Evolutionary conservation across 1,140 invertebrate genomes (phyloP).

Genomic region (Eupeodes corollae): DNA sequence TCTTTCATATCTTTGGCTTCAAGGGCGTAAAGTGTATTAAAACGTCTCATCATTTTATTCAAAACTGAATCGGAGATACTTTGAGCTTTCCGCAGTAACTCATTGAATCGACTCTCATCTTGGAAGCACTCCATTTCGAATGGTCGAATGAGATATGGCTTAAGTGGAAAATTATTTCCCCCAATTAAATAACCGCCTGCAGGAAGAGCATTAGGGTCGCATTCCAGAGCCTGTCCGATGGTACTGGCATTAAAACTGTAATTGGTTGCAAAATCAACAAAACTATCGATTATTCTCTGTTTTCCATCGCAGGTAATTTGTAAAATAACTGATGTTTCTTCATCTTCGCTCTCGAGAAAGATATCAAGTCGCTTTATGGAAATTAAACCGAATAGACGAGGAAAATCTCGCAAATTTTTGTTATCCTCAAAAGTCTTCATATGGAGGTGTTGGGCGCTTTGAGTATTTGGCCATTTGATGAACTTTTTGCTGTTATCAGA

Average conservation of each 20-base stretch:
- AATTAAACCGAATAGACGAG: slow-evolving; percentile 24
- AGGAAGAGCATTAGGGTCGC: slow-evolving; percentile 27
- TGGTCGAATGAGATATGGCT: slow-evolving; percentile 28
- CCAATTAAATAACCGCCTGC: slow-evolving; percentile 27
- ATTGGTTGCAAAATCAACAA: slow-evolving; percentile 25
- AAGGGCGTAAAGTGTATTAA: slow-evolving; percentile 28
- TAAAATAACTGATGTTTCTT: slow-evolving; percentile 25
- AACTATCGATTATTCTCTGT: slow-evolving; percentile 30
- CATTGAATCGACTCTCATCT: slow-evolving; percentile 24
- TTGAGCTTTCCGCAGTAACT: slow-evolving; percentile 19
- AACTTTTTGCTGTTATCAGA: slow-evolving; percentile 30
- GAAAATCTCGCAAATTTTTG: slow-evolving; percentile 17
- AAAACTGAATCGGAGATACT: slow-evolving; percentile 18
- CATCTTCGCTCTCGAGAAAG: slow-evolving; percentile 28
- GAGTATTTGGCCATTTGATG: slow-evolving; percentile 33
- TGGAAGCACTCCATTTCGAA: slow-evolving; percentile 22
- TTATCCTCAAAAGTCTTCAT: slow-evolving; percentile 17
- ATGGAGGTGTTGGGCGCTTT: slow-evolving; percentile 17
- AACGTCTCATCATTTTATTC: slow-evolving; percentile 24
- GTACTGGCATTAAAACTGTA: slow-evolving; percentile 31
- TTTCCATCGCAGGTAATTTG: slow-evolving; percentile 30
- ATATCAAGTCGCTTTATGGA: slow-evolving; percentile 24
- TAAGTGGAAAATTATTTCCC: slow-evolving; percentile 21
- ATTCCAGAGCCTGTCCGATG: slow-evolving; percentile 24
- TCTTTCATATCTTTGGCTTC: slow-evolving; percentile 29